A percentile compares a stretch with the other conserved stretches of the same genome.
These are phyloP conservation scores for Onychostruthus taczanowskii DNA, from an alignment of 2,113 vertebrate species.

Conservation along the genomic window DNA sequence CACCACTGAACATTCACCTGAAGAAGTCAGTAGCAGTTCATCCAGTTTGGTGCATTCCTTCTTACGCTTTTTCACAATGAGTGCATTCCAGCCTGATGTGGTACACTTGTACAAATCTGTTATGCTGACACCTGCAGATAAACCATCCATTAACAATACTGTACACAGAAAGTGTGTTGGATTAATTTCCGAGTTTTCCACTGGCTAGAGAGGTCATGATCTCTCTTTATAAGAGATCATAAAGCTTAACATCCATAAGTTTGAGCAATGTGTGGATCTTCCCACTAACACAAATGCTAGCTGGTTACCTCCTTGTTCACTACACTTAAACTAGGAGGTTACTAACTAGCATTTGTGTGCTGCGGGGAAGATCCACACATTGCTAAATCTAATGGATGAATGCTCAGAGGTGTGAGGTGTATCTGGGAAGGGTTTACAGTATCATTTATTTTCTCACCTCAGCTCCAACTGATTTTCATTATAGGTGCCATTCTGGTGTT, in stretches of 20 bases:
- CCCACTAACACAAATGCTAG: not conserved
- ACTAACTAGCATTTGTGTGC: not conserved
- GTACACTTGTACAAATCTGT: conserved; percentile 32
- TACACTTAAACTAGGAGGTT: not conserved
- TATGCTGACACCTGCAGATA: conserved; percentile 42
- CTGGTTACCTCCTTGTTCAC: not conserved
- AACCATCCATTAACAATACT: not conserved
- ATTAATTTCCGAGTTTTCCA: not conserved
- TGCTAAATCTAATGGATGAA: not conserved
- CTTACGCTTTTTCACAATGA: conserved; percentile 1
- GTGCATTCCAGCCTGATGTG: not conserved
- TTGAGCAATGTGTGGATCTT: not conserved
- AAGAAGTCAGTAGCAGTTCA: conserved; percentile 6
- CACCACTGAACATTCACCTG: conserved; percentile 57
- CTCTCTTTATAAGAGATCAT: not conserved
- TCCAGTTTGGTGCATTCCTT: conserved; percentile 52
- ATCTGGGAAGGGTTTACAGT: not conserved
- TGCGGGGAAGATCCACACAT: accelerated
- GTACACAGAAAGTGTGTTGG: not conserved
- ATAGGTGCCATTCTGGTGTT: not conserved
- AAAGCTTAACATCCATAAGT: not conserved
- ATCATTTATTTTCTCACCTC: not conserved
- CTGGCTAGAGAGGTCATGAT: not conserved
- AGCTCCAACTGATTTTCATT: not conserved
- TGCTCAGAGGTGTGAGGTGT: not conserved